Base-by-base conservation (phyloP, 2,888 invertebrate genomes). In the Nemurella pictetii region DNA sequence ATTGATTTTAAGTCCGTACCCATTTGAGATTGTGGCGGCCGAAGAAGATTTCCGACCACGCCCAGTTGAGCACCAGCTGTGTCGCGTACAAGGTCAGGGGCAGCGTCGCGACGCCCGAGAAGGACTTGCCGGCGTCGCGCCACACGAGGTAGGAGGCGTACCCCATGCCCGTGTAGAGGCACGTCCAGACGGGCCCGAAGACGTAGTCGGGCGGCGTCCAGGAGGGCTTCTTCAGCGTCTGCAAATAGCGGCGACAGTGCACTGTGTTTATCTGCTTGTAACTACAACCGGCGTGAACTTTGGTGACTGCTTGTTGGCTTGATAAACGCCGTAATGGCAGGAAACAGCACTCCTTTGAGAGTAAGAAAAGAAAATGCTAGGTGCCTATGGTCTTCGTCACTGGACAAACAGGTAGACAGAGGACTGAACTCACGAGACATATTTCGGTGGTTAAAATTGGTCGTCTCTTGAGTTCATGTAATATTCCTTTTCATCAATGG, bases 21-120 rank as follows among this genome's bases (percentile, higher is more conserved):
- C 93, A 92, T 91, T 95, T 94, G n/a, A 94, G 91, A 87, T 93
- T 93, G 87, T 94, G 94, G 32, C 92, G 90, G 77, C 94, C 94
- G 89, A 97, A 97, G 91, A 97, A 97, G 32, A 97, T 93, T 0
- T 96, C 96, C 0, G 95, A 93, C 97, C 97, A 97, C 0, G 94
- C 92, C 95, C 96, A 97, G 89, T 97, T 97, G 0, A 97, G 90
- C 0, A 94, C 92, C 83, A 97, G 90, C 88, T 96, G 96, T 0
- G 93, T 90, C 0, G 94, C 95, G 89, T 95, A 97, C 12, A 95
- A 90, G 0, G 94, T 90, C 83, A 97, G 89, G 0, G 97, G 96
- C 15, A 95, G 82, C 84, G 92, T 91, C 0, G 95, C 94, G 80
- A 91, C 89, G 92, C 89, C 78, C 81, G 36, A 1, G 30, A 80